Conservation (phyloP, 2,888 invertebrate species). For the Hyalella azteca region DNA sequence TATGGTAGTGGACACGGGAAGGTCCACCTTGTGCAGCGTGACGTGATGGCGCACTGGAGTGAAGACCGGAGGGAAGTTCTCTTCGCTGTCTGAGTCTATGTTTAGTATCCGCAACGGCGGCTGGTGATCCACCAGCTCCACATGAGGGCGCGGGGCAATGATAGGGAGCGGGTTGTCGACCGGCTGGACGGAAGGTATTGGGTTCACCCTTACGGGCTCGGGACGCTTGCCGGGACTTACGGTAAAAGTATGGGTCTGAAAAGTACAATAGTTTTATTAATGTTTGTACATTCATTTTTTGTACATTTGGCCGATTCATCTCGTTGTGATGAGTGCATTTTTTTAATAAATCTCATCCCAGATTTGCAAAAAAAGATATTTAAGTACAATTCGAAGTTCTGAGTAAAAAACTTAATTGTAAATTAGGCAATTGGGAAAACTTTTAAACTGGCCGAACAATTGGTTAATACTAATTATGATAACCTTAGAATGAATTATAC, state of each 20-base stretch:
- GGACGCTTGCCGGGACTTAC: not conserved
- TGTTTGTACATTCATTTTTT: not conserved
- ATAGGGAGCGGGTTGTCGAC: conserved; percentile 21
- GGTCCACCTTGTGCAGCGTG: not conserved
- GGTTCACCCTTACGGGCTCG: not conserved
- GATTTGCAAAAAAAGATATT: no score
- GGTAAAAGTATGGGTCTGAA: conserved; percentile 5
- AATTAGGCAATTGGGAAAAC: no score
- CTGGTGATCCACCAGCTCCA: not conserved
- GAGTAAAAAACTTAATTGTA: no score
- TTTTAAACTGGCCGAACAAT: no score
- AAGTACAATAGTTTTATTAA: not conserved
- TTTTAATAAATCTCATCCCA: no score
- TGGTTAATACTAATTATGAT: no score
- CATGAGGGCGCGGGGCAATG: not conserved
- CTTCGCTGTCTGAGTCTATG: not conserved
- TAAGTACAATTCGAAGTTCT: no score
- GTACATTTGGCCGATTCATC: no score
- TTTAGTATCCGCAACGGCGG: not conserved
- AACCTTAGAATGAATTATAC: no score
- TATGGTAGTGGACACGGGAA: not conserved
- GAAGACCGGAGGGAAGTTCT: not conserved
- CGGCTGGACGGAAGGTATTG: conserved; percentile 15
- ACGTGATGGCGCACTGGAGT: conserved; percentile 3
- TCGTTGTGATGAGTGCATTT: no score